Base-by-base conservation (phyloP, 2,888 invertebrate genomes). In the Exephanes ischioxanthus region DNA sequence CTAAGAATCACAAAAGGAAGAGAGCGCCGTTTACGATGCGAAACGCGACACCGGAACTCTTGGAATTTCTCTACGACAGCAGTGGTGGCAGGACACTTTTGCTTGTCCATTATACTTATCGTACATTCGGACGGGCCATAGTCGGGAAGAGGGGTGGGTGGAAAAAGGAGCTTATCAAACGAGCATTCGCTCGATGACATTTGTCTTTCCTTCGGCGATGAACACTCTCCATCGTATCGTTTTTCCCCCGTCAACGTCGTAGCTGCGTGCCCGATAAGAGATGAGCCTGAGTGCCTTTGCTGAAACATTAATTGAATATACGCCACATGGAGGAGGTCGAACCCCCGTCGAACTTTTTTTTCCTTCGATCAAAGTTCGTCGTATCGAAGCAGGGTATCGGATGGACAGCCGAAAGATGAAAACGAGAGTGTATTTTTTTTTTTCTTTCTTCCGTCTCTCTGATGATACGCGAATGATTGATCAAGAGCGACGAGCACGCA, bases 391-490 rank as follows among this genome's bases (percentile, higher is more conserved):
- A 11, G 33, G 67, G 22, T 11, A 19, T 14, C 45, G 41, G 16
- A 58, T 26, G 11, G 26, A 45, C 26, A 14, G 30, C 63, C 48
- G n/a, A 48, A 61, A 30, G 53, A 82, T 61, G 45, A 77, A 72
- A 83, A 58, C 41, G 30, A 37, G 58, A 63, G 48, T 37, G 41
- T 41, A 2, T 41, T 7, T 41, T 78, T 19, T 45, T 19, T 7
- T 45, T 22, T 33, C 55, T 14, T n/a, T 45, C 30, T n/a, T n/a
- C 11, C 51, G 16, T 14, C 41, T 63, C 16, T 19, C 48, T 37
- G 53, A 83, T 55, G 45, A 67, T 30, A 67, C 63, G 83, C 68
- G 73, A 75, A 83, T 75, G 83, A 83, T 79, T 63, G 79, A 83
- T 83, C 73, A 63, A 83, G 66, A 78, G 37, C 58, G 58, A 72